phyloP scores from a whole-genome alignment of 2,113 vertebrate species.

The Podilymbus podiceps region DNA sequence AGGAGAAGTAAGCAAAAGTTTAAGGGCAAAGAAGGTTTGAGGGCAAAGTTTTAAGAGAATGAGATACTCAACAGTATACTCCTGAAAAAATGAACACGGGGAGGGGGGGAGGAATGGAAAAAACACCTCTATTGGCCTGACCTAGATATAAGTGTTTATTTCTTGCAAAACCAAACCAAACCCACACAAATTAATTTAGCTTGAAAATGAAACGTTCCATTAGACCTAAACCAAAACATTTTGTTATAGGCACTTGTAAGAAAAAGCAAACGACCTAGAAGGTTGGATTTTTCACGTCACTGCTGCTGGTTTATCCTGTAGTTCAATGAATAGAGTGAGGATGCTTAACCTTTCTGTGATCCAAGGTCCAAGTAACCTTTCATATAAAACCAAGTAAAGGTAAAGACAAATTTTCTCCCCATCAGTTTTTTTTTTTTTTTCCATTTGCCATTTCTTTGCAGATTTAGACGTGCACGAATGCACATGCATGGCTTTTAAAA shows the following conservation, averaged over 20 bases:
- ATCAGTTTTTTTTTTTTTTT: background rate
- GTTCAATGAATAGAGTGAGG: background rate
- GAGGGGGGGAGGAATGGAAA: background rate
- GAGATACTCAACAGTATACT: background rate
- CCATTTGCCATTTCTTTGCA: background rate
- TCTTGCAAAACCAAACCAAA: background rate
- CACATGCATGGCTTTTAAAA: background rate
- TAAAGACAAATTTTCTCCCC: background rate
- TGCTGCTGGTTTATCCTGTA: background rate
- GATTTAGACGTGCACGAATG: background rate
- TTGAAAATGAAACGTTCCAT: constrained; percentile 5
- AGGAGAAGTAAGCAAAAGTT: background rate
- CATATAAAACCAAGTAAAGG: background rate
- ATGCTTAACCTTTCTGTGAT: background rate
- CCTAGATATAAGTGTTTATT: background rate
- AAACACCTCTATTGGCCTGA: background rate
- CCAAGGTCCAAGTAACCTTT: background rate
- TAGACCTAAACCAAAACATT: constrained; percentile 5
- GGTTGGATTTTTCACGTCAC: background rate
- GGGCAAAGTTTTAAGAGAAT: background rate
- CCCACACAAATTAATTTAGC: background rate
- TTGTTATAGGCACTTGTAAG: background rate
- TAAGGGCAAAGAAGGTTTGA: background rate
- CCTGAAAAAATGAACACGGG: background rate
- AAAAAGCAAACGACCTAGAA: background rate